A percentile compares a stretch with the other conserved stretches of the same genome.
Conservation (phyloP, 2,888 invertebrate genomes). For the Hypercompe scribonia region DNA sequence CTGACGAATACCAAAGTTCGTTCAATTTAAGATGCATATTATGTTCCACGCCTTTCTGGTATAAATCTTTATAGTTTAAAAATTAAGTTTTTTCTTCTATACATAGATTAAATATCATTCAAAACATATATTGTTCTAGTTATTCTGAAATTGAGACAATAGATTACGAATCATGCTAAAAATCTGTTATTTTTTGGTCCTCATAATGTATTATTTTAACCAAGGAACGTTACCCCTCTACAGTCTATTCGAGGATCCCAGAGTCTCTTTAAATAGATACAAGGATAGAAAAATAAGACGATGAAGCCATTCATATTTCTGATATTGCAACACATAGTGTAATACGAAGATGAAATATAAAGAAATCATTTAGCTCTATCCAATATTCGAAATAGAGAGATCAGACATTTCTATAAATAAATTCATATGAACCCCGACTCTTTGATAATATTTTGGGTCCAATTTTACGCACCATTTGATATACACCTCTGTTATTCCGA, state of each 20-base stretch:
- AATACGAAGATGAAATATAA: not conserved
- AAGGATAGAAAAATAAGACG: not conserved
- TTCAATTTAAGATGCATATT: not conserved
- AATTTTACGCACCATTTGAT: constrained; percentile 51
- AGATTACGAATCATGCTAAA: no score
- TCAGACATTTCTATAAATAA: constrained; percentile 21
- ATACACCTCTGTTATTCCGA: constrained; percentile 44
- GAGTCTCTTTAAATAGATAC: not conserved
- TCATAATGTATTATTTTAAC: not conserved
- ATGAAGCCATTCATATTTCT: not conserved
- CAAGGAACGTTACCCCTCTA: not conserved
- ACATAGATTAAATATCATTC: not conserved
- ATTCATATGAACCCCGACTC: constrained; percentile 20
- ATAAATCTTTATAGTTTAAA: not conserved
- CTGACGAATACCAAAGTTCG: not conserved
- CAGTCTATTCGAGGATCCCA: not conserved
- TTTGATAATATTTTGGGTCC: constrained; percentile 43
- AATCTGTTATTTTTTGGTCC: no score
- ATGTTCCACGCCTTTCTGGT: not conserved
- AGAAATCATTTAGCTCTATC: not conserved
- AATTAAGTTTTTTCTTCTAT: not conserved
- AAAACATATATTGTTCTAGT: not conserved
- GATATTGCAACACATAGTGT: not conserved
- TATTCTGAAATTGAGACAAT: not conserved
- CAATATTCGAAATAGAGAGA: constrained; percentile 4